Base-by-base conservation (phyloP, 2,888 invertebrate genomes). In the Athalia cordata region DNA sequence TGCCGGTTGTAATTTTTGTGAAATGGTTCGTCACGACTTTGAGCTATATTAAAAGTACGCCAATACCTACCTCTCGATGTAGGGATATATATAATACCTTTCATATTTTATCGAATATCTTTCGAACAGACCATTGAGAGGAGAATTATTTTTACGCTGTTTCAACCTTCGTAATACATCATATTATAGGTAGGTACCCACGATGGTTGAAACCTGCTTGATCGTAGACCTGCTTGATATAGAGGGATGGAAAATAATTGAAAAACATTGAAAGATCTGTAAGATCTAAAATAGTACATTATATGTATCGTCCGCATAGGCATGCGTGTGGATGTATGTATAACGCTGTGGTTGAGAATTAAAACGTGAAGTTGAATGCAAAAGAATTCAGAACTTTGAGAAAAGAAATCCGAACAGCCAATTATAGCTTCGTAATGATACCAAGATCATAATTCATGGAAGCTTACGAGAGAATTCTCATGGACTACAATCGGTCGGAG, bases 1-100 rank as follows among this genome's bases (percentile, higher is more conserved):
- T 13, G 59, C 72, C 15, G 57, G 59, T 57, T 72, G 11, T 72
- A 72, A 72, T 72, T 72, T 72, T 72, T 72, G 57, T 47, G 72
- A 72, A 72, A 72, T 57, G 45, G 57, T 59, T 57, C 72, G 59
- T 72, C 72, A 72, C 72, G 72, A 72, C 72, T 72, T 59, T 59
- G 72, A 72, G 72, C 72, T 45, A 59, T 52, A 72, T 72, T 72
- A 72, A 72, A 72, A 72, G 72, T 59, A 72, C 72, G 72, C 72
- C 72, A 72, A 72, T 72, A 57, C 72, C 72, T 72, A 59, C 72
- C n/a, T 47, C 59, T 13, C 59, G 57, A 72, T 29, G 29, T 29
- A 29, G 29, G 29, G 29, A 29, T 29, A 29, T 29, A 29, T 29
- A 29, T 72, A 72, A 62, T 57, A 72, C 72, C 72, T 72, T 29